Base-by-base conservation (phyloP, 2,113 vertebrate genomes). In the Xiphophorus maculatus region DNA sequence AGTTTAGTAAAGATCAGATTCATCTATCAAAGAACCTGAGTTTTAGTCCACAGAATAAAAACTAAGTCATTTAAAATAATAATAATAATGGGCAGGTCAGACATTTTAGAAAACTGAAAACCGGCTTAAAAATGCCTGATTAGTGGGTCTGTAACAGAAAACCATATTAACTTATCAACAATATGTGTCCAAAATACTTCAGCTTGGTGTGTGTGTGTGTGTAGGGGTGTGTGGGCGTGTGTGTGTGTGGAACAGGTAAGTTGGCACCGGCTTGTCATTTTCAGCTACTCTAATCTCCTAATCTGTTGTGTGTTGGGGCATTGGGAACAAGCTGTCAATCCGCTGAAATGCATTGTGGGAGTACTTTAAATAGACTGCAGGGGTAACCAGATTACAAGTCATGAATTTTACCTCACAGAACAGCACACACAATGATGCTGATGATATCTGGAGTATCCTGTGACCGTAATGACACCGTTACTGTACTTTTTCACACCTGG, bases 211-310 rank as follows among this genome's bases (percentile, higher is more conserved):
- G 51, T n/a, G 51, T 25, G 32, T 33, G 32, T 6, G 32, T 33
- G 27, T 28, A 28, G 27, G 27, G 27, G 27, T 1, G 32, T 6
- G 32, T 33, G 32, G 4, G 32, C 3, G 48, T 51, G 48, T 25
- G 48, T 25, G 48, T 51, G 48, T 25, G 48, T 25, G 22, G 42
- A 69, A 62, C 68, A 77, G 75, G 62, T 30, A 62, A 81, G 85
- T 76, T 91, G 84, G 83, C 80, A 69, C 27, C 74, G 73, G 32
- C 74, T 84, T 33, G 78, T 85, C 76, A 83, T 79, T 76, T 87
- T 82, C 88, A 84, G 82, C 81, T 66, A 71, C 69, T 58, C 60
- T 94, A 94, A 95, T 93, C 94, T 91, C 71, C 84, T 94, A 90
- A 94, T 92, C 84, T 82, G 70, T 17, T 70, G 14, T 76, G 58